Percentiles rank a stretch among this genome's conserved stretches.
Conservation (phyloP, 2,797 vertebrate genomes). For the Phoebastria nigripes region DNA sequence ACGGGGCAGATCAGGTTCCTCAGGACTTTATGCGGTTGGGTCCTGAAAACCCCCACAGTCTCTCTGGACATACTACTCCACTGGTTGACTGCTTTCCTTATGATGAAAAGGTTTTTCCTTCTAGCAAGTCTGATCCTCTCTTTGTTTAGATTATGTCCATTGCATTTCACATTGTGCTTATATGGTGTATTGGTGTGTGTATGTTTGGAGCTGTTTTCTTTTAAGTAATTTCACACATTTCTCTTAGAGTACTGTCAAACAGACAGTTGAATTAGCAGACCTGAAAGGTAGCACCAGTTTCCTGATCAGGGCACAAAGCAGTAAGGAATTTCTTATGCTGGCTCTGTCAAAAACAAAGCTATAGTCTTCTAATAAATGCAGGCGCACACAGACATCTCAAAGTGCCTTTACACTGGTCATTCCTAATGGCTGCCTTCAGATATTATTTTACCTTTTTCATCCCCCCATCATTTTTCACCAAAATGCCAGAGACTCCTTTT, state of each 20-base stretch:
- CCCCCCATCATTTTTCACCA: fast-evolving
- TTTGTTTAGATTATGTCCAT: not conserved
- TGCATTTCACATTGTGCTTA: not conserved
- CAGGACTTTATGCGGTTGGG: not conserved
- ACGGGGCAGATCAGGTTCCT: fast-evolving
- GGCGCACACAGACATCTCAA: not conserved
- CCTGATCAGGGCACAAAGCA: not conserved
- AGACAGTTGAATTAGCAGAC: not conserved
- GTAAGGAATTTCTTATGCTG: not conserved
- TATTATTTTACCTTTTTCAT: not conserved
- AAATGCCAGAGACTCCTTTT: not conserved
- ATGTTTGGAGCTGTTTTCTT: not conserved
- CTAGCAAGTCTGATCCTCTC: not conserved
- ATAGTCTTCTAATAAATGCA: not conserved
- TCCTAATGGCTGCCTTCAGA: not conserved
- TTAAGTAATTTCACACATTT: not conserved
- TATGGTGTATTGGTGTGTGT: not conserved
- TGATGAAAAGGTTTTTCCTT: not conserved
- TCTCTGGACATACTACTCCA: not conserved
- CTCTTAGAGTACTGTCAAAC: not conserved
- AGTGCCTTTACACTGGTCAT: not conserved
- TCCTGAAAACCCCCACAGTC: not conserved
- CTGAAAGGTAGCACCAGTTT: not conserved
- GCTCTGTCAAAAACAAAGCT: not conserved
- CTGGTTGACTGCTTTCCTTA: not conserved